Evolutionary conservation across 1,140 invertebrate genomes (phyloP).

Genomic region (Zophobas morio): DNA sequence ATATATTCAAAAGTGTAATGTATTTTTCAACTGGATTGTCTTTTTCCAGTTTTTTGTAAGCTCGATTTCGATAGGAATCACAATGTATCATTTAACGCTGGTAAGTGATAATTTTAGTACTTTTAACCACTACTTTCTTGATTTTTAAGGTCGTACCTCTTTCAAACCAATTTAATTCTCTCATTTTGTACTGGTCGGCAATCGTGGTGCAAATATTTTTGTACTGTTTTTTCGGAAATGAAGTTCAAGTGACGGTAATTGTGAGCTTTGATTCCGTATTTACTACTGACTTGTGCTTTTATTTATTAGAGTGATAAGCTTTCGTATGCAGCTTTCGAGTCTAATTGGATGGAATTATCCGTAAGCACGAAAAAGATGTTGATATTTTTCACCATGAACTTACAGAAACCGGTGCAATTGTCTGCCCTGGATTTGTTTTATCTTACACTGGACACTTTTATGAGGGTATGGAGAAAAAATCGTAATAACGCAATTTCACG

Average conservation of each 20-base stretch:
- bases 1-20: background rate
- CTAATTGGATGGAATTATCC: no score
- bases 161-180: background rate
- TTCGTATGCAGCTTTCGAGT: background rate
- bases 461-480: no score
- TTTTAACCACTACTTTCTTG: no score
- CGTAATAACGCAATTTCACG: no score
- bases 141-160: background rate
- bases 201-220: background rate
- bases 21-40: conserved; percentile 4
- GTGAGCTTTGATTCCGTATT: background rate
- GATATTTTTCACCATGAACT: no score
- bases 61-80: no score
- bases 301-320: background rate
- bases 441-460: no score
- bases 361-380: no score
- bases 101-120: background rate
- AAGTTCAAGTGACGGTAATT: background rate
- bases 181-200: background rate
- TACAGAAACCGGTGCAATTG: no score
- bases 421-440: no score
- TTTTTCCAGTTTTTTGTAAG: background rate
- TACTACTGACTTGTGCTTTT: no score
- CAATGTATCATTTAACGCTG: background rate
- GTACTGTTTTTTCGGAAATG: no score